Conservation (phyloP, 1,140 invertebrate genomes). For the Panagrolaimus sp. region DNA sequence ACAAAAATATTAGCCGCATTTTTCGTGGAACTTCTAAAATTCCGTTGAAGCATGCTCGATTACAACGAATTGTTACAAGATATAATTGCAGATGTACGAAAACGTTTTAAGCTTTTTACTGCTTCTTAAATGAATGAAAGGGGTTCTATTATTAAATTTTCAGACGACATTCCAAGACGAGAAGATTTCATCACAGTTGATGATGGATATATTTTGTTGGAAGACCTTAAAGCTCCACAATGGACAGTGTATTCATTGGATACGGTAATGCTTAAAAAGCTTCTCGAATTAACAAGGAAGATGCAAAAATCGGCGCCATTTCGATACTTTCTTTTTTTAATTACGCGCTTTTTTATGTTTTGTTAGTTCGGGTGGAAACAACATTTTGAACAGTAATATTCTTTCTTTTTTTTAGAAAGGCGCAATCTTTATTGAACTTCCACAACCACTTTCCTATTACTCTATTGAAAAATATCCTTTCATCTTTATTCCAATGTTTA, state of each 20-base stretch:
- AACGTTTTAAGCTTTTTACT: background rate
- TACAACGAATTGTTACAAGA: background rate
- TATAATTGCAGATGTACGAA: background rate
- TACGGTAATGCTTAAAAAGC: background rate
- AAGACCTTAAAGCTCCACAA: background rate
- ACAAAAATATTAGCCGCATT: background rate
- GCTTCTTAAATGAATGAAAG: no score
- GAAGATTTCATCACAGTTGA: background rate
- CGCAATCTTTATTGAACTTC: slow-evolving; percentile 1
- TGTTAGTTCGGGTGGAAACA: no score
- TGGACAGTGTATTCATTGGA: background rate
- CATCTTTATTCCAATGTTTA: slow-evolving; percentile 1
- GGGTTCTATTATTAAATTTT: no score
- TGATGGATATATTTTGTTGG: background rate
- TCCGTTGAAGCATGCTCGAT: background rate
- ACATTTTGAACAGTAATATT: background rate
- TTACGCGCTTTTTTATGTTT: no score
- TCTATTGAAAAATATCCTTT: background rate
- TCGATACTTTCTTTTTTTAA: no score
- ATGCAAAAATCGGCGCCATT: no score
- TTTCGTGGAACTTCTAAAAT: background rate
- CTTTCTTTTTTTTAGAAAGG: background rate
- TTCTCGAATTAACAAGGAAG: no score
- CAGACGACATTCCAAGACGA: background rate
- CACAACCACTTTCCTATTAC: background rate